phyloP scores from a whole-genome alignment of 2,888 invertebrate genomes.

The Panopea generosa region DNA sequence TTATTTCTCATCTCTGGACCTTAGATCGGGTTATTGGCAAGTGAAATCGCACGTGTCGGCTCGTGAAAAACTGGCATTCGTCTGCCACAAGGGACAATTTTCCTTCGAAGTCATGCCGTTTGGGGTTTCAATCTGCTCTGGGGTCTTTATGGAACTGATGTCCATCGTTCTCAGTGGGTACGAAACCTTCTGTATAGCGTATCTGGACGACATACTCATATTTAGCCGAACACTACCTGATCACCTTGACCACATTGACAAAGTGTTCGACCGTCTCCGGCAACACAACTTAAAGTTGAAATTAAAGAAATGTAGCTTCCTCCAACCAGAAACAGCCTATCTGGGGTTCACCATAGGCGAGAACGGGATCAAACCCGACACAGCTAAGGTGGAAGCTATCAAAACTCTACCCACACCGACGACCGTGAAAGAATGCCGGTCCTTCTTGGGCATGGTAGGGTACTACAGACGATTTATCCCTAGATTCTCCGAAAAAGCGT shows the following conservation, averaged over 20 bases:
- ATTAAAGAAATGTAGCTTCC: slow-evolving; percentile 39
- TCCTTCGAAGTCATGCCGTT: too few species aligned
- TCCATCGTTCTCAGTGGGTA: slow-evolving; percentile 34
- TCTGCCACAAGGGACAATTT: too few species aligned
- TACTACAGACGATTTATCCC: too few species aligned
- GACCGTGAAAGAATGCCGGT: too few species aligned
- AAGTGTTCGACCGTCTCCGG: slow-evolving; percentile 36
- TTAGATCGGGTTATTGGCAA: too few species aligned
- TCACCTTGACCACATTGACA: slow-evolving; percentile 32
- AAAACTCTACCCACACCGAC: slow-evolving; percentile 5
- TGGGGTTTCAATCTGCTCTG: too few species aligned
- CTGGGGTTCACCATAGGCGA: slow-evolving; percentile 27
- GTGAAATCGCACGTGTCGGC: too few species aligned
- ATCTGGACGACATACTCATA: slow-evolving; percentile 57
- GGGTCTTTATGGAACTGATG: slow-evolving; percentile 34
- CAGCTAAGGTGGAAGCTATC: slow-evolving; percentile 24
- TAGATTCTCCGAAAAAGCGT: too few species aligned
- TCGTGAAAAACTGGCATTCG: too few species aligned
- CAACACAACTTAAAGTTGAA: slow-evolving; percentile 34
- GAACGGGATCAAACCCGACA: slow-evolving; percentile 35
- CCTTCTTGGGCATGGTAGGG: too few species aligned
- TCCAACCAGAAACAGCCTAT: slow-evolving; percentile 27
- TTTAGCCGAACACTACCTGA: slow-evolving; percentile 39
- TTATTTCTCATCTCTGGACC: too few species aligned
- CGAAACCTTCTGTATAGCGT: slow-evolving; percentile 37